Conservation (phyloP, 2,797 vertebrate genomes). For the Hoplostethus atlanticus region DNA sequence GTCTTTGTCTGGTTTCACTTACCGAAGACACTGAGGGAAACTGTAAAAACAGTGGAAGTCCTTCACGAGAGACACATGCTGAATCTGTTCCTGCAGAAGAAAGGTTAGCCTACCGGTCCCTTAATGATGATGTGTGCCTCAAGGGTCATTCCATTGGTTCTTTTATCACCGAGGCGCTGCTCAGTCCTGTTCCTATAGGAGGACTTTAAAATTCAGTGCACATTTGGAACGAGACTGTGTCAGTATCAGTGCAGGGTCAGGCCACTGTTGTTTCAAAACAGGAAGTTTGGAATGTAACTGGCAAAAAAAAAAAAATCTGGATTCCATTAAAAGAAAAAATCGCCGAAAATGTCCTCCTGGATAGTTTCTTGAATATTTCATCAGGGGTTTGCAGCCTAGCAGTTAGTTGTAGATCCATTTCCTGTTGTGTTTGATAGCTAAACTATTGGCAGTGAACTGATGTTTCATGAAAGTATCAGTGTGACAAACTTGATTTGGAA, state of each 20-base stretch:
- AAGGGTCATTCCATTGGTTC: constrained; percentile 41
- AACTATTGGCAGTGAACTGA: constrained; percentile 14
- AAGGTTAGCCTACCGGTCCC: constrained; percentile 33
- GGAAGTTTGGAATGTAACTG: constrained; percentile 53
- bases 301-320: constrained; percentile 34
- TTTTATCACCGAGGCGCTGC: constrained; percentile 24
- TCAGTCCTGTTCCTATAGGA: constrained; percentile 27
- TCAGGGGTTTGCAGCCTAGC: constrained; percentile 44
- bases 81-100: constrained; percentile 43
- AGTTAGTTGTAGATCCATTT: constrained; percentile 41
- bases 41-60: constrained; percentile 5
- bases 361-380: constrained; percentile 61
- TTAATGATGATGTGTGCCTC: constrained; percentile 56
- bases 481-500: constrained; percentile 12
- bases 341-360: constrained; percentile 49
- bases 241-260: constrained; percentile 23
- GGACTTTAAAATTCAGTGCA: constrained; percentile 43
- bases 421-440: constrained; percentile 24
- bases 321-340: constrained; percentile 57
- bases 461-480: constrained; percentile 2
- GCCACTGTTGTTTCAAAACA: constrained; percentile 54
- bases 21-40: constrained; percentile 7
- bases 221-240: constrained; percentile 33
- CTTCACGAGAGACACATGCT: constrained; percentile 14
- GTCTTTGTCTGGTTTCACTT: constrained; percentile 15